Percentiles rank a stretch among this genome's conserved stretches.
phyloP scores from a whole-genome alignment of 2,113 vertebrate species.

The Cromileptes altivelis region DNA sequence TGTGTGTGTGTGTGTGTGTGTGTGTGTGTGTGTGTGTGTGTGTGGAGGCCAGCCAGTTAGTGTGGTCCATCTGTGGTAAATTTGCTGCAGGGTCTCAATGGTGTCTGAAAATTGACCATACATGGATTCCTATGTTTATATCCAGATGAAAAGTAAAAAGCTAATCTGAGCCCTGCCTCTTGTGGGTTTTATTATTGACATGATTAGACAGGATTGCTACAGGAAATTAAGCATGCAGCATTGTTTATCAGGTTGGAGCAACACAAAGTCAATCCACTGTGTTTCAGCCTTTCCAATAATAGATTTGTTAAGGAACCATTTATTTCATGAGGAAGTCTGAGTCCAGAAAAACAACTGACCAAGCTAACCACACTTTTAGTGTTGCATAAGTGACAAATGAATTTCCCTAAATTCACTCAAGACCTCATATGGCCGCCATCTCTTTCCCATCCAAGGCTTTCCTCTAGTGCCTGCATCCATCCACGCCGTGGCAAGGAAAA shows the following conservation, averaged over 20 bases:
- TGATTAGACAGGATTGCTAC: not conserved
- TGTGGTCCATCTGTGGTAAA: slow-evolving; percentile 44
- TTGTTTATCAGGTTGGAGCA: slow-evolving; percentile 7
- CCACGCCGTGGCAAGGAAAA: slow-evolving; percentile 93
- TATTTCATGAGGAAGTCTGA: slow-evolving; percentile 10
- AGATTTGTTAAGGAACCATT: not conserved
- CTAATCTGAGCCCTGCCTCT: not conserved
- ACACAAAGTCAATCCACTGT: not conserved
- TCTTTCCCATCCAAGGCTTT: slow-evolving; percentile 86
- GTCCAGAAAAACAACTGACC: slow-evolving; percentile 16
- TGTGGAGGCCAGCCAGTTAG: slow-evolving; percentile 8
- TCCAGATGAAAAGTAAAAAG: slow-evolving; percentile 25
- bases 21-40: not conserved
- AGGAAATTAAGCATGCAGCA: slow-evolving; percentile 18
- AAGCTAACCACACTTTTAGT: slow-evolving; percentile 15
- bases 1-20: not conserved
- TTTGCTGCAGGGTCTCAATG: slow-evolving; percentile 32
- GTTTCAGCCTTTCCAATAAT: not conserved
- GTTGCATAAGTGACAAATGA: slow-evolving; percentile 37
- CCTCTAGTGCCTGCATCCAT: slow-evolving; percentile 94
- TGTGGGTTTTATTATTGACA: not conserved
- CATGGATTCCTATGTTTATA: slow-evolving; percentile 42
- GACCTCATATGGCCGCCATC: slow-evolving; percentile 55
- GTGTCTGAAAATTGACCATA: slow-evolving; percentile 34
- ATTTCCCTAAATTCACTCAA: slow-evolving; percentile 40